phyloP scores from a whole-genome alignment of 2,113 vertebrate genomes.

The Gyps fulvus region DNA sequence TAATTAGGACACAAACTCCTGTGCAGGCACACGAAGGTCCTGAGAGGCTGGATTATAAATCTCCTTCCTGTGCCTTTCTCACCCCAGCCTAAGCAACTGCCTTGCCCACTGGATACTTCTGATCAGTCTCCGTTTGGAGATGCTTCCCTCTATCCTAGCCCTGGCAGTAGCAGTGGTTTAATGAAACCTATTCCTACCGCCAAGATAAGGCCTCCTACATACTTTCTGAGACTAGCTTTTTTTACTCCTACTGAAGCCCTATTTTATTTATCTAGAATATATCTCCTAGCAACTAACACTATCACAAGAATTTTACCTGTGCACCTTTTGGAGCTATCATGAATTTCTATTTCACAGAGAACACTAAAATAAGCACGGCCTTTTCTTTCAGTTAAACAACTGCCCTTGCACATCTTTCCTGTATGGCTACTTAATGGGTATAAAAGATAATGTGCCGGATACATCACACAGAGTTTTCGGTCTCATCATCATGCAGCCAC shows the following conservation, averaged over 20 bases:
- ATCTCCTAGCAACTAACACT: not conserved
- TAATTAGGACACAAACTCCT: not conserved
- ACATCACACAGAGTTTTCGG: too few relatives aligned
- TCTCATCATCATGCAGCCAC: not conserved
- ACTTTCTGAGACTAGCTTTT: not conserved
- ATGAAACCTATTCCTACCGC: not conserved
- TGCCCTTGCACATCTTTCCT: not conserved
- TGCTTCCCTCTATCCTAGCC: not conserved
- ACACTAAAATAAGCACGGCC: not conserved
- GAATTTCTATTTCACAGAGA: not conserved
- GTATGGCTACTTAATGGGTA: too few relatives aligned
- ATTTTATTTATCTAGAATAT: not conserved
- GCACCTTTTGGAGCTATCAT: not conserved
- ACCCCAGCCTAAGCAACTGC: not conserved
- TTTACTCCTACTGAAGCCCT: not conserved
- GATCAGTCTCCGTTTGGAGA: not conserved
- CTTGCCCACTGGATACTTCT: not conserved
- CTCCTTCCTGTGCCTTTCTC: not conserved
- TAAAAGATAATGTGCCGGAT: too few relatives aligned
- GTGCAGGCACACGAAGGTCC: not conserved
- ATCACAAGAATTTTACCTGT: not conserved
- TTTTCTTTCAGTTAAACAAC: not conserved
- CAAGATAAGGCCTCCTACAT: not conserved
- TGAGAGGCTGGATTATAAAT: not conserved
- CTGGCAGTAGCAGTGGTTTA: not conserved